Evolutionary conservation across 2,797 vertebrate genomes (phyloP), one percentile per base, ranked within the genome.

Genomic region (Myotis findleyi): DNA sequence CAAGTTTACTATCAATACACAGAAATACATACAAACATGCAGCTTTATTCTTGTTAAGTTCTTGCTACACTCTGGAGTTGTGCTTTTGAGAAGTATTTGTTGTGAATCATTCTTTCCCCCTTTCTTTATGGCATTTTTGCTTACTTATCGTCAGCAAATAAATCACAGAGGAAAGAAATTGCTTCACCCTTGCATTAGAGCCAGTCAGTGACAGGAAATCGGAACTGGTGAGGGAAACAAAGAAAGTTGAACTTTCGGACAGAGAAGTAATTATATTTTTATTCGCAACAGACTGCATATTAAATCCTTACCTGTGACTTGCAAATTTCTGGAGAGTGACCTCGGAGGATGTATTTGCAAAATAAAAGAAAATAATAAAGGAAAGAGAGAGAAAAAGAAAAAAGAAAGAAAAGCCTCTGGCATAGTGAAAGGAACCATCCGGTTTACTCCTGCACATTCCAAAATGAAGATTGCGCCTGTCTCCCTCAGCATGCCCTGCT

Each of bases 141-240:
- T 89, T 73, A n/a, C 55, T 87, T 96, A 95, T 95, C 36, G 4
- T 93, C 75, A 95, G 96, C 95, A 96, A 95, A 87, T 96, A 97
- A 97, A 97, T 97, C 93, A 95, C 76, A 82, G 88, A 96, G 86
- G 62, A 95, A 96, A 97, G 95, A 94, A 97, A 97, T 97, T 66
- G 95, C 90, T 95, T 97, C 95, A 96, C n/a, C 85, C 59, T 89
- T 87, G 83, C 69, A 8, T 72, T 30, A 38, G 80, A 96, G 93
- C 93, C 90, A 96, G 91, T 93, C 71, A 80, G 81, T 87, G 89
- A 41, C 90, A 93, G 91, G 87, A 95, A 95, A 89, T 94, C 82
- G 75, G 89, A 94, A 77, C 84, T 94, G 76, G 89, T 82, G 92
- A 92, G 84, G 71, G 88, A 94, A 94, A 95, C 69, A 94, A 86